Conservation (phyloP, 2,888 invertebrate genomes). For the Phaedon cochleariae region DNA sequence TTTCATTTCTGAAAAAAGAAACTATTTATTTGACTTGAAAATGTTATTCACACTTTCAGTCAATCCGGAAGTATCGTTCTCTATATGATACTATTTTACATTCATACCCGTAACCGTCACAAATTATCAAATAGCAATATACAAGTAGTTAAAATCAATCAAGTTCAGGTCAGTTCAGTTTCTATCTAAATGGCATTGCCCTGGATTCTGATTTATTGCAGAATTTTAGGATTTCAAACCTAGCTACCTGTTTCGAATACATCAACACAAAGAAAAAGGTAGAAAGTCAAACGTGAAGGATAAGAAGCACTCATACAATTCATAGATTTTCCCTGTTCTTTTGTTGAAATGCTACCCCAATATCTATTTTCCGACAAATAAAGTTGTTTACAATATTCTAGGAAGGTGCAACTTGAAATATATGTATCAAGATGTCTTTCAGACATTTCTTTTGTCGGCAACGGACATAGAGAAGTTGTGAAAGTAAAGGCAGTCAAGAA, state of each 20-base stretch:
- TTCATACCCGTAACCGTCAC: no score
- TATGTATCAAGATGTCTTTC: conserved; percentile 24
- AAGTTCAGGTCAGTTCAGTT: no score
- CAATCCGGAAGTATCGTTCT: no score
- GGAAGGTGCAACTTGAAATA: conserved; percentile 20
- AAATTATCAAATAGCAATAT: no score
- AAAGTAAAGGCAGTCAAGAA: background rate
- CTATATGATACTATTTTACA: no score
- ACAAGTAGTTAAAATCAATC: no score
- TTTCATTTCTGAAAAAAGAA: no score
- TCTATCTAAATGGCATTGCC: no score
- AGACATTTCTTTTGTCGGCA: conserved; percentile 8
- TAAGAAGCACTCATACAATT: no score
- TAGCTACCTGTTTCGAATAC: conserved; percentile 38
- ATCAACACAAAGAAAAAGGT: no score
- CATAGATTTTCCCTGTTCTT: conserved; percentile 17
- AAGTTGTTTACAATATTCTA: conserved; percentile 31
- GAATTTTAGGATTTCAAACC: conserved; percentile 24
- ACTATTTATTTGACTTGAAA: no score
- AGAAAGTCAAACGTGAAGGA: conserved; percentile 29
- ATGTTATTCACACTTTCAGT: no score
- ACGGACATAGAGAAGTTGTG: background rate
- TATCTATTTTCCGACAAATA: conserved; percentile 24
- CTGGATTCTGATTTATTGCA: conserved; percentile 26
- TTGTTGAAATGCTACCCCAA: conserved; percentile 21